A percentile compares a stretch with the other conserved stretches of the same genome.
These are phyloP conservation scores for Dallia pectoralis DNA, from an alignment of 2,797 vertebrate genomes.

Conservation along the genomic window DNA sequence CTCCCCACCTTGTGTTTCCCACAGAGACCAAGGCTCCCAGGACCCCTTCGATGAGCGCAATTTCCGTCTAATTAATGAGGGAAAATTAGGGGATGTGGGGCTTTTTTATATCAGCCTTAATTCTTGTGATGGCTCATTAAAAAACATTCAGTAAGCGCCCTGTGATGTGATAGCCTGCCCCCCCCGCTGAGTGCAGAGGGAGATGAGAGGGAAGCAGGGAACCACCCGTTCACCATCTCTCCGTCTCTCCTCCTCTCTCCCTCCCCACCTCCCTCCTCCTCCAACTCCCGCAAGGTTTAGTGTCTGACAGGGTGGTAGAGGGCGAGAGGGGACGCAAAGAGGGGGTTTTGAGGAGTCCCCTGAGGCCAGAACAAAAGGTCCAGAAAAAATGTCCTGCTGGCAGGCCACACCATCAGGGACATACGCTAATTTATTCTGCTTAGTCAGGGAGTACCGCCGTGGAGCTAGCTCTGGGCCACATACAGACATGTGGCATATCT, in stretches of 20 bases:
- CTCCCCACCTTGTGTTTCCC: constrained; percentile 25
- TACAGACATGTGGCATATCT: not conserved
- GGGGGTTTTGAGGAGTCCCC: constrained; percentile 16
- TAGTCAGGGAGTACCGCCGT: constrained; percentile 25
- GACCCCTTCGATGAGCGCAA: constrained; percentile 57
- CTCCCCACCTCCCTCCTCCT: not conserved
- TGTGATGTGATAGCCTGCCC: constrained; percentile 39
- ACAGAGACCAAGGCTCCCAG: constrained; percentile 33
- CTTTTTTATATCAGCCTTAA: constrained; percentile 46
- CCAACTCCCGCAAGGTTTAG: not conserved
- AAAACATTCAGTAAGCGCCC: constrained; percentile 40
- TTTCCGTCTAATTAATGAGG: constrained; percentile 60
- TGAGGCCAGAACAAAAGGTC: constrained; percentile 18
- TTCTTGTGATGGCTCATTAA: constrained; percentile 65
- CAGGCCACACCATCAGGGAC: constrained; percentile 13
- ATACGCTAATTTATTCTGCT: constrained; percentile 41
- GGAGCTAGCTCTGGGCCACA: not conserved
- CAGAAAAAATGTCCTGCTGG: constrained; percentile 26
- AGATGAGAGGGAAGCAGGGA: not conserved
- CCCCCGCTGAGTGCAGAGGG: constrained; percentile 31
- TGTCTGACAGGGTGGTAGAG: constrained; percentile 3
- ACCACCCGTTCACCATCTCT: too few species aligned
- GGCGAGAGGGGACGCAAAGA: not conserved
- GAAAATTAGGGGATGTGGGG: constrained; percentile 47
- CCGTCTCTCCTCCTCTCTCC: not conserved